Evolutionary conservation across 2,113 vertebrate species (phyloP).

Genomic region (Anolis carolinensis): DNA sequence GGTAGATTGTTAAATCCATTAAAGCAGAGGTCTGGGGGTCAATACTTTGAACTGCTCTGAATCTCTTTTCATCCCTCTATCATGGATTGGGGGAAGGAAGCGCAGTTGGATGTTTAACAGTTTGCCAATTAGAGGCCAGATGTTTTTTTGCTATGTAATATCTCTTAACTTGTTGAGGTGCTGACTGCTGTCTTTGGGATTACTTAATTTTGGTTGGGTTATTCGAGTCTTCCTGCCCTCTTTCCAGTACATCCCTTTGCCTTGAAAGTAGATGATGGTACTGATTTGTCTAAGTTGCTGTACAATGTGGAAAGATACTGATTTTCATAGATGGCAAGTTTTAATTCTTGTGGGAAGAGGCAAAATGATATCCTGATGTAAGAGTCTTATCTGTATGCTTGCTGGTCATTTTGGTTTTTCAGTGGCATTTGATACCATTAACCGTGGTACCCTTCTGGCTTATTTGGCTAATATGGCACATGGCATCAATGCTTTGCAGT

Average conservation of each 20-base stretch:
- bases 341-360: neutral
- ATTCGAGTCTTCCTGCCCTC: neutral
- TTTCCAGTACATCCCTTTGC: neutral
- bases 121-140: neutral
- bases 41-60: neutral
- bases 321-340: neutral
- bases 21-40: neutral
- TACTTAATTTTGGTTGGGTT: neutral
- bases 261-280: neutral
- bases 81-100: neutral
- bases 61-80: neutral
- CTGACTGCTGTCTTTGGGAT: neutral
- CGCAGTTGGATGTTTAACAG: neutral
- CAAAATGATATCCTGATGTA: neutral
- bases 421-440: no score
- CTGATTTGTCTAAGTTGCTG: neutral
- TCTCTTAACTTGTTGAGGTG: neutral
- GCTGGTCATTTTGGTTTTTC: no score
- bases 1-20: slow-evolving; percentile 30
- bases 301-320: neutral
- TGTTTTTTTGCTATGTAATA: neutral
- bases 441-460: no score
- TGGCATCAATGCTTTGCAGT: no score
- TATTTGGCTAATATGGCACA: no score
- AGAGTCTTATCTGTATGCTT: neutral